Conservation (phyloP, 92 coral and sea anemone species). For the Umimayanthus chanpuru region DNA sequence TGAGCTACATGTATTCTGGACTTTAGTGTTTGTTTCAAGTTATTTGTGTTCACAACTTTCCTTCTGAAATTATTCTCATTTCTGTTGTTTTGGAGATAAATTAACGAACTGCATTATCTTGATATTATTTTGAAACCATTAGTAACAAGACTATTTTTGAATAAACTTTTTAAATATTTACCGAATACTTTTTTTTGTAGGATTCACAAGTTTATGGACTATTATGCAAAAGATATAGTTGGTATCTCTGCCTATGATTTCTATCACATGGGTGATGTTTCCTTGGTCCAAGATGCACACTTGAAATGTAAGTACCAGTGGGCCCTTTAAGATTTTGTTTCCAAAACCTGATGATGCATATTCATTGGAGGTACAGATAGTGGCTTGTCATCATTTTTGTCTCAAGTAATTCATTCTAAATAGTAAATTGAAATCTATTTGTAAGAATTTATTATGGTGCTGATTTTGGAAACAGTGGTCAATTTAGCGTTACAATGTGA, state of each 20-base stretch:
- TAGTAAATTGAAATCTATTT: no score
- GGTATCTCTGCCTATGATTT: slow-evolving; percentile 95
- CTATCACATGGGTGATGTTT: slow-evolving; percentile 91
- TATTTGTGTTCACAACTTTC: no score
- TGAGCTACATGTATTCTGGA: slow-evolving; percentile 5
- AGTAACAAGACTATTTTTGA: not conserved
- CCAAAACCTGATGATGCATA: not conserved
- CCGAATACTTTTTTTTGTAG: slow-evolving; percentile 46
- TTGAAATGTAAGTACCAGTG: slow-evolving; percentile 79
- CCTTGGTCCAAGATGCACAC: slow-evolving; percentile 85
- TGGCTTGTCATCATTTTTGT: no score
- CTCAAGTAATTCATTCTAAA: no score
- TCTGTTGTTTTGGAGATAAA: not conserved
- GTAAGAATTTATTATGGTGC: no score
- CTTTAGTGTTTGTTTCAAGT: no score
- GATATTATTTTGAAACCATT: not conserved
- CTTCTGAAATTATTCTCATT: no score
- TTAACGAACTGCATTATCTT: not conserved
- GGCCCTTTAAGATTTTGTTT: not conserved
- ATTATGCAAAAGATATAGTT: slow-evolving; percentile 91
- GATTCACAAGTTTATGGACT: slow-evolving; percentile 95
- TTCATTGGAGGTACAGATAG: not conserved
- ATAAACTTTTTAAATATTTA: not conserved
- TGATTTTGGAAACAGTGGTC: no score
- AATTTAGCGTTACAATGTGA: no score